Evolutionary conservation across 2,888 invertebrate genomes (phyloP).

Genomic region (Pandemis heparana): DNA sequence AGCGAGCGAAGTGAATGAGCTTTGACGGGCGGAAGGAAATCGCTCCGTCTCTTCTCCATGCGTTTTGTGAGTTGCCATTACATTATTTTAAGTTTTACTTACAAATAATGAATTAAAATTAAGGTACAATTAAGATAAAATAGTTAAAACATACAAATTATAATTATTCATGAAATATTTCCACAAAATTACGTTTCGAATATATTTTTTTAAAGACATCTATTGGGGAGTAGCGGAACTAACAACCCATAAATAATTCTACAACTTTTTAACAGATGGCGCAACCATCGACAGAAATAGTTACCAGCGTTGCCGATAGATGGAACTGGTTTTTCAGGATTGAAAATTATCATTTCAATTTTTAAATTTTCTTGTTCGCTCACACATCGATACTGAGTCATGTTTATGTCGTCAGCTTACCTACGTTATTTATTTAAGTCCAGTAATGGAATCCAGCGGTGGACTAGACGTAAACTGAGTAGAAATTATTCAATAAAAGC

Average conservation of each 20-base stretch:
- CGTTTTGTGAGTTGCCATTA: constrained; percentile 66
- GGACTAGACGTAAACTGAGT: no score
- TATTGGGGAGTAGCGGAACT: constrained; percentile 54
- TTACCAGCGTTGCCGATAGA: neutral
- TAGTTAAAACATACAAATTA: neutral
- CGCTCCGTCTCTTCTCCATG: constrained; percentile 55
- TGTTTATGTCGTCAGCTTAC: no score
- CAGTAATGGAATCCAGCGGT: no score
- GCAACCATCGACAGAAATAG: neutral
- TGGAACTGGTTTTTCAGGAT: neutral
- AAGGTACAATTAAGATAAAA: neutral
- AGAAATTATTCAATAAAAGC: no score
- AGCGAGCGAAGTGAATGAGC: constrained; percentile 26
- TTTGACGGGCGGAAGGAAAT: constrained; percentile 44
- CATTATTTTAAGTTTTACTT: neutral
- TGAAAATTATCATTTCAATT: neutral
- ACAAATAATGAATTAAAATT: neutral
- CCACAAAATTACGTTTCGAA: neutral
- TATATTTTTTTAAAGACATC: constrained; percentile 49
- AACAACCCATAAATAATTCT: neutral
- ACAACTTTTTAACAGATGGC: constrained; percentile 15
- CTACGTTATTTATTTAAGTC: no score
- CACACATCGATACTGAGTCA: no score
- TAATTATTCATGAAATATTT: neutral
- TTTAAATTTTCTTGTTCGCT: no score